Base-by-base conservation (phyloP, 2,888 invertebrate genomes). In the Griposia aprilina region DNA sequence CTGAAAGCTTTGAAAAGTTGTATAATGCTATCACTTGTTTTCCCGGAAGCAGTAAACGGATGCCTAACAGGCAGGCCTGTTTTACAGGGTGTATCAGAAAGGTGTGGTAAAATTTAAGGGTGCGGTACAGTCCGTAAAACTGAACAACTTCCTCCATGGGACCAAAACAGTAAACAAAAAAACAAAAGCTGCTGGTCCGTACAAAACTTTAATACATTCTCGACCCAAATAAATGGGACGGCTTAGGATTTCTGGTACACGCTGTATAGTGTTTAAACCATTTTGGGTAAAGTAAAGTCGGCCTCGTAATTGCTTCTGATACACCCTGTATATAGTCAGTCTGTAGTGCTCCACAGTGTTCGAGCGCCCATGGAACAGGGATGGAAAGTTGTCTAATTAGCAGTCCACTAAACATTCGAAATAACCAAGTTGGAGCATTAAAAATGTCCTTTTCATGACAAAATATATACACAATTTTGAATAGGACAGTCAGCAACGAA, bases 321-420 rank as follows among this genome's bases (percentile, higher is more conserved):
- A 59, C 59, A 59, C 7, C 7, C 26, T 15, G 59, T 59, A 70
- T 71, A 71, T 73, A 85, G 76, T 65, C 48, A 15, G 66, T 15
- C 70, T 85, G 62, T 66, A 87, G 83, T 80, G 88, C 91, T 83
- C 93, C 93, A 89, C 90, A 90, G 78, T 90, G 85, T 90, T 93
- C 90, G 86, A 93, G 93, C 87, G 89, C 80, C 90, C 92, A 90
- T 89, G 84, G 83, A 89, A 87, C 84, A 82, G 92, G 92, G 92
- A 90, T 90, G 92, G 84, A 93, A 95, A 95, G 93, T 95, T 94
- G 92, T 89, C 93, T 95, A 95, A 95, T 95, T 95, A 95, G 93
- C 91, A 92, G 92, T 90, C 92, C 91, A 92, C 92, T 90, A 93
- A 92, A 92, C 87, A 90, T 92, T 90, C 78, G 80, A 89, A 90